Percentiles rank a stretch among this genome's conserved stretches.
Evolutionary conservation across 37 sponge, comb jelly and placozoan genomes (phyloP).

Genomic region (Crambe crambe): DNA sequence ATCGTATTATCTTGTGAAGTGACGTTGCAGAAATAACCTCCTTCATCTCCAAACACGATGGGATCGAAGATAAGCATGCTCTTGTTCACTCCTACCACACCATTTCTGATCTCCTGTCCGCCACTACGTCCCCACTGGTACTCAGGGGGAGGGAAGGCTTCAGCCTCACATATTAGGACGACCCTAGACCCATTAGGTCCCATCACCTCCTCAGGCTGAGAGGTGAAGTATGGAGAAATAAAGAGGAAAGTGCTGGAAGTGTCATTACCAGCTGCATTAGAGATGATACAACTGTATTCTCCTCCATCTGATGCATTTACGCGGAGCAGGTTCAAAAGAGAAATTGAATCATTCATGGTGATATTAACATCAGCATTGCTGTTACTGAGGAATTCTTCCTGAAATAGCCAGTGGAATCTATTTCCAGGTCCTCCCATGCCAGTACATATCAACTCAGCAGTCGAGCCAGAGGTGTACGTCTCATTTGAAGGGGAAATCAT

Average conservation of each 20-base stretch:
- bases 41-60: slow-evolving; percentile 37
- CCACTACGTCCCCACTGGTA: slow-evolving; percentile 15
- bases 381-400: neutral
- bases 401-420: slow-evolving; percentile 35
- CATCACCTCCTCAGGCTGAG: slow-evolving; percentile 7
- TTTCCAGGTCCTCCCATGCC: slow-evolving; percentile 57
- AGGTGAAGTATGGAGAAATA: slow-evolving; percentile 17
- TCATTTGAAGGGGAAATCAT: neutral
- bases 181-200: slow-evolving; percentile 8
- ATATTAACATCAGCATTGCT: neutral
- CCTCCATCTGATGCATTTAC: slow-evolving; percentile 64
- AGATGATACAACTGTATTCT: slow-evolving; percentile 50
- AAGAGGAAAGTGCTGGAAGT: slow-evolving; percentile 18
- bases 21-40: slow-evolving; percentile 7
- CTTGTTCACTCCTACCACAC: neutral
- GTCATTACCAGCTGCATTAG: slow-evolving; percentile 50
- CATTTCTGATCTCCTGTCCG: neutral
- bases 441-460: slow-evolving; percentile 31
- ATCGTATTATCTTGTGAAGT: neutral
- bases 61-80: neutral
- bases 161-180: slow-evolving; percentile 43
- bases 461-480: neutral
- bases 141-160: slow-evolving; percentile 40
- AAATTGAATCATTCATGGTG: neutral
- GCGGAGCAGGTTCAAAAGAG: neutral